Base-by-base conservation (phyloP, 2,113 vertebrate species). In the Elgaria multicarinata region DNA sequence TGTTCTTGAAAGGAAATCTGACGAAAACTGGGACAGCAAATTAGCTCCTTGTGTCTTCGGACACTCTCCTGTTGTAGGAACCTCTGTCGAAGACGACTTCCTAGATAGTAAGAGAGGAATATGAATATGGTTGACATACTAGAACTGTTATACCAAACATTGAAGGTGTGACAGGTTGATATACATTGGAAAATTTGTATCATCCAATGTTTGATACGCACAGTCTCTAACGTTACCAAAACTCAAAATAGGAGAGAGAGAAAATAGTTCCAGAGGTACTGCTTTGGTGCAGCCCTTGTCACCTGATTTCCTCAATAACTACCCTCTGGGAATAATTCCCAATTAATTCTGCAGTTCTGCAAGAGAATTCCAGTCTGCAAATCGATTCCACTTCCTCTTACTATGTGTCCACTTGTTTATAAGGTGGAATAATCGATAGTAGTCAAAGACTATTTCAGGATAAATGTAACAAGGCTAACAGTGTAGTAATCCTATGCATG, bases 391-490 rank as follows among this genome's bases (percentile, higher is more conserved):
- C 50, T 93, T 92, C 92, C 87, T 86, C 90, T 92, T 77, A 88
- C 84, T 67, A 71, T 10, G 28, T 76, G 26, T 89, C 83, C 75
- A 1, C 79, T 90, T 72, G 86, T 95, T 94, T 93, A 82, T 94
- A 89, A 93, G 92, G 89, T 94, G 87, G 76, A 91, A 88, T 85
- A 64, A 90, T 88, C 91, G 93, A 93, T 90, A 92, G 83, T 10
- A 22, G 77, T 7, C 39, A 77, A 83, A 72, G 39, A 18, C 0
- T 36, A 64, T 6, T 46, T 76, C 4, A 28, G 55, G 53, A 50
- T 64, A 6, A 64, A 33, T 44, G 62, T 28, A 76, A 44, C 1
- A 12, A 74, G 1, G 69, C 55, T 46, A 75, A 33, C 14, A 5
- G 42, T 24, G 28, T 18, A 64, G 28, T 18, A 64, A 44, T 76